Conservation (phyloP, 1,140 invertebrate genomes). For the Brachionus plicatilis region DNA sequence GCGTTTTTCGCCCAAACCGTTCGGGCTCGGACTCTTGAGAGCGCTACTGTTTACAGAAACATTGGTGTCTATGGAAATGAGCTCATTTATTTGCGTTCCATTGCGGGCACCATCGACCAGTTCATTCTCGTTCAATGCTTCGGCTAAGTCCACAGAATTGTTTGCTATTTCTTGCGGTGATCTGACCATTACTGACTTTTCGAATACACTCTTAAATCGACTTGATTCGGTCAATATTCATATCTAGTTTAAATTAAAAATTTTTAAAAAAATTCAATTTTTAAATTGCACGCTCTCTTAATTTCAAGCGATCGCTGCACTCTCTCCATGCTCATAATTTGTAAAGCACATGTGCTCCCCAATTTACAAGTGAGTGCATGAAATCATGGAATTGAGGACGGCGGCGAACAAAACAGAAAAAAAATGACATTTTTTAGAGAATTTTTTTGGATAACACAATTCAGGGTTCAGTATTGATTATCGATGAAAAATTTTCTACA, state of each 20-base stretch:
- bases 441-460: neutral
- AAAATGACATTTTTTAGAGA: neutral
- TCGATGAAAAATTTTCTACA: neutral
- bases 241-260: neutral
- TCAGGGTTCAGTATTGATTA: neutral
- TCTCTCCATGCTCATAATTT: neutral
- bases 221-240: neutral
- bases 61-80: neutral
- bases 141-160: neutral
- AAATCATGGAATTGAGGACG: neutral
- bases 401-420: neutral
- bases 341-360: neutral
- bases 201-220: neutral
- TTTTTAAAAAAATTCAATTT: neutral
- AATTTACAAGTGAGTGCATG: neutral
- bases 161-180: conserved; percentile 11
- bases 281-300: conserved; percentile 17
- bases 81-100: neutral
- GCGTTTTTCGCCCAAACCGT: neutral
- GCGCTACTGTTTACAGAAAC: neutral
- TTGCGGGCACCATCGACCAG: neutral
- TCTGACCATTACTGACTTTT: conserved; percentile 9
- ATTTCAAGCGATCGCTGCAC: neutral
- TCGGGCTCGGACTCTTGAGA: neutral
- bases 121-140: neutral